phyloP scores from a whole-genome alignment of 2,113 vertebrate genomes.

The Macquaria australasica region DNA sequence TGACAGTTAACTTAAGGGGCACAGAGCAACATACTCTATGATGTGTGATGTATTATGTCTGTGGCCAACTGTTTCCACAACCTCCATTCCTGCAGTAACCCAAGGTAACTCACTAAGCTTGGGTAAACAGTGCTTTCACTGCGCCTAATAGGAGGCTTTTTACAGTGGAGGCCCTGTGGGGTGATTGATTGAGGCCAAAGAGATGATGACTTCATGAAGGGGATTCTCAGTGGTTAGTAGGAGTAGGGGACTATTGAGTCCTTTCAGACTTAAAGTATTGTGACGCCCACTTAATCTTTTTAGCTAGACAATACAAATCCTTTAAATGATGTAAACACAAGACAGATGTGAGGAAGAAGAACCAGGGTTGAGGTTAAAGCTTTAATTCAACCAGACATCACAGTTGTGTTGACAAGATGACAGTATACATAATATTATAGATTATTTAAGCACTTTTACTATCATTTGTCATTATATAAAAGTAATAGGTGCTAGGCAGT shows the following conservation, averaged over 20 bases:
- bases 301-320: conserved; percentile 65
- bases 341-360: conserved; percentile 32
- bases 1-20: conserved; percentile 1
- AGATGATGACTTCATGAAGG: conserved; percentile 69
- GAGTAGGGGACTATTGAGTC: conserved; percentile 48
- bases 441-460: neutral
- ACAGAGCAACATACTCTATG: conserved; percentile 19
- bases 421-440: neutral
- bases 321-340: conserved; percentile 62
- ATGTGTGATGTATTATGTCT: conserved; percentile 38
- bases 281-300: conserved; percentile 71
- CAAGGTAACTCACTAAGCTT: conserved; percentile 67
- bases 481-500: neutral
- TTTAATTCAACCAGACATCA: conserved; percentile 18
- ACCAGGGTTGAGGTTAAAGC: neutral
- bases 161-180: conserved; percentile 62
- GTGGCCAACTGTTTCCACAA: conserved; percentile 42
- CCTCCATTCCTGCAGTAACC: conserved; percentile 59
- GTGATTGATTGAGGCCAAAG: conserved; percentile 68
- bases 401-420: conserved; percentile 7
- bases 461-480: neutral
- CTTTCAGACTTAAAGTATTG: conserved; percentile 62
- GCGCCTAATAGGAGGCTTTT: conserved; percentile 64
- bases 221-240: conserved; percentile 57
- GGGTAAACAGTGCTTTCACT: conserved; percentile 73